Percentiles rank a stretch among this genome's conserved stretches.
Evolutionary conservation across 2,888 invertebrate genomes (phyloP).

Genomic region (Buathra laborator): DNA sequence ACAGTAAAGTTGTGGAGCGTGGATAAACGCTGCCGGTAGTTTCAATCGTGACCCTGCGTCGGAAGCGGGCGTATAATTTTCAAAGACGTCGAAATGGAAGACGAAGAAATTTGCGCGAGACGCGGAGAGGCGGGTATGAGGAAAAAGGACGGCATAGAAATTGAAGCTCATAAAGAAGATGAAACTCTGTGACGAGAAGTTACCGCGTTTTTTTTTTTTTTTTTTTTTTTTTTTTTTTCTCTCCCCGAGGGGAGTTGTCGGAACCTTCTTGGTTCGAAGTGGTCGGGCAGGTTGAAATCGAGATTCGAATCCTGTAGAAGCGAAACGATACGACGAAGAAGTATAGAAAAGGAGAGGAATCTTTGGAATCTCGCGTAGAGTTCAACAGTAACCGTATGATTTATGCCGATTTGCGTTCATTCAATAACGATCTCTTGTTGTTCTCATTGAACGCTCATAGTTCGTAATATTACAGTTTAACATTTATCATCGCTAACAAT

Average conservation of each 20-base stretch:
- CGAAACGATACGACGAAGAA: slow-evolving; percentile 28
- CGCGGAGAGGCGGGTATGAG: neutral
- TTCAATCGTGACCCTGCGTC: slow-evolving; percentile 31
- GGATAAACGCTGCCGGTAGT: slow-evolving; percentile 35
- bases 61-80: slow-evolving; percentile 46
- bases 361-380: slow-evolving; percentile 32
- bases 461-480: too few relatives aligned
- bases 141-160: slow-evolving; percentile 9
- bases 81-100: slow-evolving; percentile 36
- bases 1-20: slow-evolving; percentile 17
- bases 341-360: slow-evolving; percentile 48
- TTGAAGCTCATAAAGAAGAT: slow-evolving; percentile 23
- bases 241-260: slow-evolving; percentile 21
- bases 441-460: too few relatives aligned
- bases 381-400: neutral
- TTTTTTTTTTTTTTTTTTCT: slow-evolving; percentile 35
- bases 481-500: too few relatives aligned
- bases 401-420: neutral
- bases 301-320: slow-evolving; percentile 54
- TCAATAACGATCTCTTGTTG: too few relatives aligned
- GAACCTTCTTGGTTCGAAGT: slow-evolving; percentile 45
- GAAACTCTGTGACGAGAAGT: slow-evolving; percentile 32
- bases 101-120: slow-evolving; percentile 10
- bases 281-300: slow-evolving; percentile 59
- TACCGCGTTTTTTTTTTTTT: slow-evolving; percentile 28